Evolutionary conservation across 2,797 vertebrate genomes (phyloP), one percentile per base, ranked within the genome.

Genomic region (Hirundo rustica): DNA sequence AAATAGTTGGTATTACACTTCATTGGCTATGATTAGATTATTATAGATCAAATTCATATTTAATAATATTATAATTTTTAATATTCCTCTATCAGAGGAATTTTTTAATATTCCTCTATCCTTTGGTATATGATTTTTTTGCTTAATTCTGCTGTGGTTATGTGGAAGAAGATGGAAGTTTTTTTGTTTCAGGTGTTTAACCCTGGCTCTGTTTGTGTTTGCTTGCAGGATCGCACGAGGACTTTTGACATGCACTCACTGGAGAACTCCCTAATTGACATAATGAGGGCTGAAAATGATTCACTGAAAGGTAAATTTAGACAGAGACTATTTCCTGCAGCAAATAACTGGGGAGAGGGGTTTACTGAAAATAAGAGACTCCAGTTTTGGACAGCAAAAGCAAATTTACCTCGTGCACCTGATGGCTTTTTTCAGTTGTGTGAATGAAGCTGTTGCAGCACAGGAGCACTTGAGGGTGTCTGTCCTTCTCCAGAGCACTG

Each of bases 271-370:
- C 98, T 99, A 97, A 99, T 99, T 98, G 99, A 99, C 98, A 99
- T 99, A 98, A 99, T 99, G 99, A 99, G 99, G 98, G 99, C 99
- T 97, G 99, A 99, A 98, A 99, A 99, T 97, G 99, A 99, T 98
- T 99, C 99, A 91, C 98, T 99, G 97, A 99, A 99, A 99, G 99
- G 99, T 99, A 99, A 98, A 91, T 96, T 95, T 92, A 88, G 77
- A 96, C 95, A 71, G 48, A 84, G 51, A 76, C 75, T 79, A 3
- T 92, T 94, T 94, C 42, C 91, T 95, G 94, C 88, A 97, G 55
- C 92, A 84, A 92, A 93, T 92, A 80, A 71, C 13, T 89, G 86
- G 75, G 91, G 44, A 93, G 58, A 55, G 20, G 14, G 85, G 53
- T 30, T 92, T 42, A 17, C 23, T 93, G 15, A 77, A 45, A 76